Base-by-base conservation (phyloP, 2,888 invertebrate genomes). In the Panzeria rudis region DNA sequence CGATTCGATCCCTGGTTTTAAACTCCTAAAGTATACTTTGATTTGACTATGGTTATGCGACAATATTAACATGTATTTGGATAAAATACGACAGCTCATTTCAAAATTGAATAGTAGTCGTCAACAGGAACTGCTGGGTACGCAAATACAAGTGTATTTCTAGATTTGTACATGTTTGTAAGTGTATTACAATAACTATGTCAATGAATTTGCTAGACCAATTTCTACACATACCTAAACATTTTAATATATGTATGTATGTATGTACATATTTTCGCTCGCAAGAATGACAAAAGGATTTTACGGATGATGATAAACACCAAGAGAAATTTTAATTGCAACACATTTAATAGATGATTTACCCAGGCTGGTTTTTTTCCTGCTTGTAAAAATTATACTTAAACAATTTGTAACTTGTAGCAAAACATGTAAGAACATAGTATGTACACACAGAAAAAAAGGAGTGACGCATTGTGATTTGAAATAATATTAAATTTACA, bases 191-290 rank as follows among this genome's bases (percentile, higher is more conserved):
- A 56, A 56, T 44, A 66, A 47, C 59, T 68, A 35, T 68, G 56
- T 77, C 66, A 77, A 77, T 77, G 66, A 68, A 56, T 68, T 77
- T 44, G 62, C 75, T 52, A 75, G 76, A 76, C 41, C 54, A 54
- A 64, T n/a, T 32, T 11, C 47, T 15, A 66, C 8, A 35, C 35
- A 35, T 9, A 35, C 32, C 32, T 32, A 32, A 32, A 32, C 6
- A 32, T 35, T 35, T 8, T 1, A 35, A 35, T 7, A 35, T 35
- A 35, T 9, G 9, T 8, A 35, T 44, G 1, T n/a, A n/a, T n/a
- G n/a, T n/a, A n/a, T n/a, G 20, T 1, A 50, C 17, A 29, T 44
- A 29, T 13, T 73, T 32, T 76, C n/a, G 32, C 41, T 54, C 64
- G 20, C n/a, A 41, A 52, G 25, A 69, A 69, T 69, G 50, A 78